A percentile compares a stretch with the other conserved stretches of the same genome.
These are phyloP conservation scores for Drosophila leonis DNA, from an alignment of 2,888 invertebrate genomes.

Conservation along the genomic window DNA sequence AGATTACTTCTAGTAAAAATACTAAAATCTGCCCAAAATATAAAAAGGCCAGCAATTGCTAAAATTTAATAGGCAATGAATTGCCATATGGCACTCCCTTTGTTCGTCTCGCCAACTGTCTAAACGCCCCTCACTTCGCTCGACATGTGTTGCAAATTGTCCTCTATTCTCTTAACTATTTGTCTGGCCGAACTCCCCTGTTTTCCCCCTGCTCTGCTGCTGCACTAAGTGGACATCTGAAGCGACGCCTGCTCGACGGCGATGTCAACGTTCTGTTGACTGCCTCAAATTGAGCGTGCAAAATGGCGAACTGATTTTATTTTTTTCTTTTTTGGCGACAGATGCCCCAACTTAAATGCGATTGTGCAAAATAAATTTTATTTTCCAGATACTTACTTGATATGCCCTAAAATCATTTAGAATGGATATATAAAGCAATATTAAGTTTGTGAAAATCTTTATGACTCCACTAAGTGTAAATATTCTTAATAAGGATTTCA, in stretches of 20 bases:
- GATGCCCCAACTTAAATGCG: conserved; percentile 17
- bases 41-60: conserved; percentile 60
- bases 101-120: conserved; percentile 9
- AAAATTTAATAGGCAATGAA: conserved; percentile 70
- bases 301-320: conserved; percentile 46
- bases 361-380: conserved; percentile 6
- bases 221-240: conserved; percentile 21
- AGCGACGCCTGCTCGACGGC: conserved; percentile 34
- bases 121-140: conserved; percentile 34
- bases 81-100: conserved; percentile 54
- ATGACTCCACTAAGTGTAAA: not conserved
- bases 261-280: conserved; percentile 64
- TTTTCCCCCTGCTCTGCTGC: not conserved
- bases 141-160: conserved; percentile 62
- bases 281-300: conserved; percentile 76
- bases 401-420: not conserved
- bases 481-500: not conserved
- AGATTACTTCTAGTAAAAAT: conserved; percentile 72
- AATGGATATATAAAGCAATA: not conserved
- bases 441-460: not conserved
- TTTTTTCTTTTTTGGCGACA: conserved; percentile 12
- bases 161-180: conserved; percentile 22
- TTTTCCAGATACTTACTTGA: not conserved
- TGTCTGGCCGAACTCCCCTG: conserved; percentile 31
- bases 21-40: conserved; percentile 57